Percentiles rank a stretch among this genome's conserved stretches.
phyloP scores from a whole-genome alignment of 1,140 invertebrate genomes.

The Zaprionus tsacasi region DNA sequence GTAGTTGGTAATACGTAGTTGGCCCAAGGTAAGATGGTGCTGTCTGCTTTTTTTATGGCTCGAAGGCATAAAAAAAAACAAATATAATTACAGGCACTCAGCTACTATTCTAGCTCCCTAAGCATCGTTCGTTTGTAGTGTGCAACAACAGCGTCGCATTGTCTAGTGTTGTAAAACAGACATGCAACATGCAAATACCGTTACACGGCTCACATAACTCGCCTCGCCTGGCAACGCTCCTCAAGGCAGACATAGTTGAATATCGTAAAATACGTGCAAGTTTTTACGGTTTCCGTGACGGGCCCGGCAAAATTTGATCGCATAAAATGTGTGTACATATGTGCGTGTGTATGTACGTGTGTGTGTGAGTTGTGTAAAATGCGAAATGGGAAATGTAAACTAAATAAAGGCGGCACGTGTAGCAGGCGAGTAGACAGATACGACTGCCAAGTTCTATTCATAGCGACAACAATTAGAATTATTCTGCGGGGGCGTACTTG shows the following conservation, averaged over 20 bases:
- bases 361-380: background rate
- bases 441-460: conserved; percentile 51
- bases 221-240: background rate
- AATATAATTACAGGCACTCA: conserved; percentile 41
- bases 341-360: background rate
- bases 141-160: background rate
- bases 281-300: background rate
- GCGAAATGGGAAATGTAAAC: conserved; percentile 31
- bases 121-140: background rate
- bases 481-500: conserved; percentile 28
- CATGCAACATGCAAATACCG: background rate
- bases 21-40: background rate
- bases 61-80: conserved; percentile 34
- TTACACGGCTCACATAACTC: background rate
- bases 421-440: conserved; percentile 12
- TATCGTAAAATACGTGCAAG: conserved; percentile 4
- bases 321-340: background rate
- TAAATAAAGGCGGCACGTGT: conserved; percentile 41
- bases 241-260: background rate
- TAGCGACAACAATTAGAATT: conserved; percentile 51
- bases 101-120: background rate
- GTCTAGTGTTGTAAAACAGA: background rate
- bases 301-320: background rate
- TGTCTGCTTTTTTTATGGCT: conserved; percentile 28
- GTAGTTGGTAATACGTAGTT: conserved; percentile 37